Evolutionary conservation across 30 jellyfish, hydroid and myxozoan species (phyloP).

Genomic region (Pelagia noctiluca): DNA sequence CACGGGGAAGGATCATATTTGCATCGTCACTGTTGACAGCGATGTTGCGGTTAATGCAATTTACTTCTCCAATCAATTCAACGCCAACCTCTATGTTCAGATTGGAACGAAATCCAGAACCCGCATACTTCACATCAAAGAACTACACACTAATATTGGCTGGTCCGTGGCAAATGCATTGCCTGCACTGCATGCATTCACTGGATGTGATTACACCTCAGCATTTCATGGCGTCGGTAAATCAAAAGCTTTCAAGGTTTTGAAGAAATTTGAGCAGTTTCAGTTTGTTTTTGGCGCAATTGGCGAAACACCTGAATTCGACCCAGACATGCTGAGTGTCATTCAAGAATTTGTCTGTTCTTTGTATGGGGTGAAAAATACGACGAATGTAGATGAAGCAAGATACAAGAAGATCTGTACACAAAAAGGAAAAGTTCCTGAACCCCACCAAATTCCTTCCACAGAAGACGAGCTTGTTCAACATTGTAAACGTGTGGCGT

Average conservation of each 20-base stretch:
- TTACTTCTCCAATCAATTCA: constrained; percentile 12
- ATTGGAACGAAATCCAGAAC: constrained; percentile 16
- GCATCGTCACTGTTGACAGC: constrained; percentile 76
- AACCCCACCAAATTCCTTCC: constrained; percentile 69
- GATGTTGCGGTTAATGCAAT: constrained; percentile 55
- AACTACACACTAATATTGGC: constrained; percentile 44
- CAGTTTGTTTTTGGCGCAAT: constrained; percentile 32
- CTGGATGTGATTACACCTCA: constrained; percentile 67
- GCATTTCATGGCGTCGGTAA: constrained; percentile 52
- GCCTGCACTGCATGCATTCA: constrained; percentile 71
- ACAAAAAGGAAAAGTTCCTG: constrained; percentile 40
- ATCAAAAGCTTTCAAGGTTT: constrained; percentile 28
- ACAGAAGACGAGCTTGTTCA: constrained; percentile 49
- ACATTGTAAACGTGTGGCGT: constrained; percentile 40
- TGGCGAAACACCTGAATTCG: constrained; percentile 43
- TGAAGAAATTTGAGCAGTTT: constrained; percentile 25
- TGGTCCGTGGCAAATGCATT: constrained; percentile 26
- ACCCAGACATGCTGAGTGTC: constrained; percentile 3
- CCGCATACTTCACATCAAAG: constrained; percentile 11
- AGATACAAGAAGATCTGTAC: constrained; percentile 58
- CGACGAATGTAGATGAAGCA: constrained; percentile 48
- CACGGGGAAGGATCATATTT: constrained; percentile 20
- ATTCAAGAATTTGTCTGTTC: constrained; percentile 44
- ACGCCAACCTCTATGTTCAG: constrained; percentile 20
- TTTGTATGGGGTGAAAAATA: constrained; percentile 23